Conservation (phyloP, 2,888 invertebrate species). For the Volucella zonaria region DNA sequence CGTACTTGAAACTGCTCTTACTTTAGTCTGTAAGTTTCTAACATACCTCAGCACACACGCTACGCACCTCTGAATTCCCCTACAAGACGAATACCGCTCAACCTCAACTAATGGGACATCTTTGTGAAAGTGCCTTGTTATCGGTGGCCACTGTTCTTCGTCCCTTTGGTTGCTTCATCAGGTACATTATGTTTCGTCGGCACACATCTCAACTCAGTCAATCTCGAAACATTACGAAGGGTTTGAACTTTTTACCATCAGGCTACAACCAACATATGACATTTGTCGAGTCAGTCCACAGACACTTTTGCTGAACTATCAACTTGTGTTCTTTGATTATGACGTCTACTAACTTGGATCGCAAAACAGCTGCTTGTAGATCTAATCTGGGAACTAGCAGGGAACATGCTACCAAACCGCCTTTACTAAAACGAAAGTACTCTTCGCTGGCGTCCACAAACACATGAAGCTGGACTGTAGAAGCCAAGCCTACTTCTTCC, state of each 20-base stretch:
- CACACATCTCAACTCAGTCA: too few species aligned
- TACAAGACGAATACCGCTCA: too few species aligned
- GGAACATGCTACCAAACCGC: conserved; percentile 32
- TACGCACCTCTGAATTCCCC: conserved; percentile 17
- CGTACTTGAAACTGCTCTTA: too few species aligned
- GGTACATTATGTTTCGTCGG: too few species aligned
- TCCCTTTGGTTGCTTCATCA: too few species aligned
- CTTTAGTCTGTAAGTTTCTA: too few species aligned
- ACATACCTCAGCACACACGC: conserved; percentile 5
- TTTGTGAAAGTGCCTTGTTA: too few species aligned
- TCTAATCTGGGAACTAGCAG: conserved; percentile 70
- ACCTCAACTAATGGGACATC: too few species aligned
- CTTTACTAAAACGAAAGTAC: conserved; percentile 67
- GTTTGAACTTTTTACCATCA: neutral
- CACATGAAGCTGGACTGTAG: neutral
- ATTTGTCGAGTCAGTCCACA: conserved; percentile 17
- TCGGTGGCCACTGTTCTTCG: too few species aligned
- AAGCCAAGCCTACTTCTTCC: too few species aligned
- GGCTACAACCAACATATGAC: conserved; percentile 2
- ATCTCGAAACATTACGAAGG: conserved; percentile 9
- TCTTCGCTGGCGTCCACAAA: conserved; percentile 51
- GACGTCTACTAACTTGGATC: neutral
- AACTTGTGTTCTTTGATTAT: conserved; percentile 1
- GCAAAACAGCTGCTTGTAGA: conserved; percentile 19
- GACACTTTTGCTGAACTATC: neutral